These are phyloP conservation scores for Lasaia peninsularis DNA, from an alignment of 1,140 invertebrate genomes.

Conservation along the genomic window DNA sequence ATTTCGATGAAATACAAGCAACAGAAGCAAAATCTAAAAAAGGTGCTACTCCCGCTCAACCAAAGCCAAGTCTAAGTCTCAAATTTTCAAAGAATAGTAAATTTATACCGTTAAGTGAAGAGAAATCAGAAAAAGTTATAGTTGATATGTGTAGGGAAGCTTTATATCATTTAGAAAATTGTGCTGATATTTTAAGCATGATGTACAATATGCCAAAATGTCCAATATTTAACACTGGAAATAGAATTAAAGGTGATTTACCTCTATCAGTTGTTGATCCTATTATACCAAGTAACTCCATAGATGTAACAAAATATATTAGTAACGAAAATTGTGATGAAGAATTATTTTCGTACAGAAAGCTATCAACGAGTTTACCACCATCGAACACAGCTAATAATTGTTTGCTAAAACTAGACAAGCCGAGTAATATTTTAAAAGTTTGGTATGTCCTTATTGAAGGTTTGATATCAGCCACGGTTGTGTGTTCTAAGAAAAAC, in stretches of 20 bases:
- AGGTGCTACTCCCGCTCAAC: conserved; percentile 46
- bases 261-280: conserved; percentile 89
- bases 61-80: conserved; percentile 56
- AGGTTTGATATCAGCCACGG: conserved; percentile 89
- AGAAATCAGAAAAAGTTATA: conserved; percentile 72
- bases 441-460: conserved; percentile 96
- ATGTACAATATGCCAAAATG: conserved; percentile 97
- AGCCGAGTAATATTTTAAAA: conserved; percentile 89
- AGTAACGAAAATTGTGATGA: conserved; percentile 63
- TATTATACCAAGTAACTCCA: conserved; percentile 84
- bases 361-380: conserved; percentile 79
- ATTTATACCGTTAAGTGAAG: conserved; percentile 66
- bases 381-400: conserved; percentile 78
- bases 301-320: conserved; percentile 75
- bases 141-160: conserved; percentile 90
- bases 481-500: conserved; percentile 88
- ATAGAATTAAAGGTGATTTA: conserved; percentile 89
- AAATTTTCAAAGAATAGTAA: conserved; percentile 68
- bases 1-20: conserved; percentile 64
- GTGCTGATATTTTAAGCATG: conserved; percentile 90
- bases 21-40: conserved; percentile 61
- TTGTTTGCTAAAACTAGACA: conserved; percentile 85
- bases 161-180: conserved; percentile 90
- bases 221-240: conserved; percentile 93
- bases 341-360: conserved; percentile 79